Base-by-base conservation (phyloP, 2,888 invertebrate genomes). In the Physocephala rufipes region DNA sequence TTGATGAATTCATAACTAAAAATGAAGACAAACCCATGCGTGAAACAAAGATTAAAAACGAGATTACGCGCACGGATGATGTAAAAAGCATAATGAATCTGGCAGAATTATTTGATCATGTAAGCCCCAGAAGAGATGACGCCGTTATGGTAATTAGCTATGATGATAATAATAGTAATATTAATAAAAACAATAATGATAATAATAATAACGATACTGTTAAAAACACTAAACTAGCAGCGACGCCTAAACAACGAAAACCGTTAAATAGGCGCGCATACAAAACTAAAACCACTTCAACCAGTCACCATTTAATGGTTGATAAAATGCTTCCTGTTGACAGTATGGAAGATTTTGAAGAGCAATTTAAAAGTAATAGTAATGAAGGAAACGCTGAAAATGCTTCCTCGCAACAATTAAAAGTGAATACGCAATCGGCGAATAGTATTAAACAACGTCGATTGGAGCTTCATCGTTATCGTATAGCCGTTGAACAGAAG, bases 401-500 rank as follows among this genome's bases (percentile, higher is more conserved):
- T 47, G 61, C 4, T 30, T 51, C 51, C 30, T 61, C 71, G 70
- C 67, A 51, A 26, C 51, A 49, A 45, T 45, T 71, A 36, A 65
- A 61, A 26, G 24, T 71, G 9, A 71, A 71, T 24, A 58, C 53
- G 4, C 63, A 66, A 5, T 62, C 66, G n/a, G 16, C 24, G 2
- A 51, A 26, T n/a, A 43, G 72, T 13, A 62, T 21, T 13, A 80
- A 80, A 0, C 79, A 82, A 67, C 79, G 82, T 0, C 79, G 81
- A 69, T 73, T 75, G 58, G 82, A 82, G 47, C 67, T 82, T 9
- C 83, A 83, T 75, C 77, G 77, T 30, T 75, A 76, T 68, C 82
- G 82, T 12, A 71, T 83, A 30, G 76, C 76, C 9, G 78, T 83
- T 28, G 82, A 83, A 67, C 76, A 77, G 51, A 79, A 82, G 4